A percentile compares a stretch with the other conserved stretches of the same genome.
These are phyloP conservation scores for Platyscapa corneri DNA, from an alignment of 1,140 invertebrate species.

Conservation along the genomic window DNA sequence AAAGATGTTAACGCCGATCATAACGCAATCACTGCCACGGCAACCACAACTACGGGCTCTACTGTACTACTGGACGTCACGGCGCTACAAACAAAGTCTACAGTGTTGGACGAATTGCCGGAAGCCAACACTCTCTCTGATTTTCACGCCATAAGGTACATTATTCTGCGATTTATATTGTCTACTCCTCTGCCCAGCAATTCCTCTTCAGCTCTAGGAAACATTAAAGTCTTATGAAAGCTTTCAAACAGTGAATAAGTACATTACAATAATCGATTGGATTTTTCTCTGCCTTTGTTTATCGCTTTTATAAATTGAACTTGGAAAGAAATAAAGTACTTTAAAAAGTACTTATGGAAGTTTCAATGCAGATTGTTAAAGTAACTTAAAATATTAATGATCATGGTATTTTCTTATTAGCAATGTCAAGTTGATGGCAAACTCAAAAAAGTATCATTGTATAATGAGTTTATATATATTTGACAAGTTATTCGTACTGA, in stretches of 20 bases:
- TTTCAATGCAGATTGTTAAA: too few species aligned
- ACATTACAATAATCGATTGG: too few species aligned
- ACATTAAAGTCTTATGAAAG: neutral
- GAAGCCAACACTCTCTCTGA: neutral
- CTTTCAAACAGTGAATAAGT: neutral
- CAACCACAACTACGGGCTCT: neutral
- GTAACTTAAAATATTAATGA: too few species aligned
- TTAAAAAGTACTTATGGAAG: too few species aligned
- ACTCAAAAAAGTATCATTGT: too few species aligned
- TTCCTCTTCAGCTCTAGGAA: neutral
- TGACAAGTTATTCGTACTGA: too few species aligned
- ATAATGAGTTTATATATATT: too few species aligned
- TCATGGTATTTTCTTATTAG: too few species aligned
- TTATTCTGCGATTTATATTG: neutral
- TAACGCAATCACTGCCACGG: slow-evolving; percentile 56
- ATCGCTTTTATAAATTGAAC: neutral
- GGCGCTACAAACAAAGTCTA: slow-evolving; percentile 34
- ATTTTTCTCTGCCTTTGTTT: neutral
- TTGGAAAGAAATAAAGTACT: neutral
- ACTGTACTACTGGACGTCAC: slow-evolving; percentile 35
- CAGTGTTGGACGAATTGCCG: slow-evolving; percentile 16
- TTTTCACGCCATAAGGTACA: slow-evolving; percentile 27
- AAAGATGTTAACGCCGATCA: slow-evolving; percentile 62
- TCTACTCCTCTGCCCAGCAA: neutral
- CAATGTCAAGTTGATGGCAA: too few species aligned